Conservation (phyloP, 2,113 vertebrate genomes). For the Aegypius monachus region DNA sequence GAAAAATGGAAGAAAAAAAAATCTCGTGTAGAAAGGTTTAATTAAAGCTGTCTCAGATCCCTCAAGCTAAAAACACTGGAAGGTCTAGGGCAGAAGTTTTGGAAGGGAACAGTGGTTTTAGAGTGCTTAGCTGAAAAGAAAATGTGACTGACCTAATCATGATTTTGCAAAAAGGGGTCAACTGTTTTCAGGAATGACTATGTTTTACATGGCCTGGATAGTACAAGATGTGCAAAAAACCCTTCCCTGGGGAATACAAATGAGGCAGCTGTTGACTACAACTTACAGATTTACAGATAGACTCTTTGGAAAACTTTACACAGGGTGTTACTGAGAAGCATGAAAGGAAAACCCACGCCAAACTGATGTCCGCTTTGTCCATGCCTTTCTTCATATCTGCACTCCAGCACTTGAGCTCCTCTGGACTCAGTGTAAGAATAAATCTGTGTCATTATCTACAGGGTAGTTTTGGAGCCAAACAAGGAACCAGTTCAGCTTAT, state of each 20-base stretch:
- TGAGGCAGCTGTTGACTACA: background rate
- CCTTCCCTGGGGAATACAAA: background rate
- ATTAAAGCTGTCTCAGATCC: background rate
- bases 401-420: background rate
- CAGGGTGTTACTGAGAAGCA: background rate
- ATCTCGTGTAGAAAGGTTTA: background rate
- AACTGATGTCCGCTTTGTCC: background rate
- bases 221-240: background rate
- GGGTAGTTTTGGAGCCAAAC: background rate
- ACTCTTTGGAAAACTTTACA: background rate
- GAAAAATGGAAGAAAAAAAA: background rate
- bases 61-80: background rate
- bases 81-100: background rate
- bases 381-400: background rate
- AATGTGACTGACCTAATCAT: background rate
- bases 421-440: background rate
- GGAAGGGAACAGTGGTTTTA: background rate
- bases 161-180: background rate
- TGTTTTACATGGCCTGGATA: background rate
- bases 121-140: background rate
- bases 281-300: background rate
- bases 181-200: background rate
- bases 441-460: background rate
- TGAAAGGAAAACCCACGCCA: background rate
- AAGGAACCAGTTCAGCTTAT: background rate